A percentile compares a stretch with the other conserved stretches of the same genome.
These are phyloP conservation scores for Euura saliciscinereae DNA, from an alignment of 1,140 invertebrate species.

Conservation along the genomic window DNA sequence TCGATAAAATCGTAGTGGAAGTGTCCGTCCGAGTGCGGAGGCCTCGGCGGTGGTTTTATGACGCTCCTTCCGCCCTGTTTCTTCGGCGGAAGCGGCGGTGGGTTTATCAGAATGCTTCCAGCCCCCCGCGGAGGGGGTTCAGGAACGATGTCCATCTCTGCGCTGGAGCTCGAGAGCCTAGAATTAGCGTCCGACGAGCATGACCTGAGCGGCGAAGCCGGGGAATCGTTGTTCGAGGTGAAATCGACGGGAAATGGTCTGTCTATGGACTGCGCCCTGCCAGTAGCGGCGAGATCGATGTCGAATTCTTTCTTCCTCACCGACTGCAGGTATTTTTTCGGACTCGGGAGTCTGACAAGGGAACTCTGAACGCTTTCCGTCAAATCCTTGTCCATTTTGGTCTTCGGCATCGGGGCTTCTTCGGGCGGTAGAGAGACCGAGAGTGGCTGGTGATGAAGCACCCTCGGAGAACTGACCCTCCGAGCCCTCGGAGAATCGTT, in stretches of 20 bases:
- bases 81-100: conserved; percentile 85
- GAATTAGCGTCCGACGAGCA: conserved; percentile 50
- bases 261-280: conserved; percentile 34
- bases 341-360: conserved; percentile 50
- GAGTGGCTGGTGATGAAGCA: conserved; percentile 64
- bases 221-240: conserved; percentile 42
- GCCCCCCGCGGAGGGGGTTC: conserved; percentile 73
- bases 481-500: conserved; percentile 36
- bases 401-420: conserved; percentile 44
- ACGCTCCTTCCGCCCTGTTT: conserved; percentile 62
- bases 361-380: conserved; percentile 27
- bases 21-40: conserved; percentile 65
- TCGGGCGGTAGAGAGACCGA: conserved; percentile 73
- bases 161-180: conserved; percentile 49
- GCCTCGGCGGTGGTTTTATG: conserved; percentile 68
- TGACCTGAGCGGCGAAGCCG: conserved; percentile 47
- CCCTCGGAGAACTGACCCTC: conserved; percentile 18
- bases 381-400: conserved; percentile 19
- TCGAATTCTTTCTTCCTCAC: conserved; percentile 42
- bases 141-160: conserved; percentile 64
- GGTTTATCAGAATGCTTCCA: conserved; percentile 66
- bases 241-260: conserved; percentile 55
- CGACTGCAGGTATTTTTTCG: conserved; percentile 50
- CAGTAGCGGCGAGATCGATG: conserved; percentile 34
- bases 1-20: conserved; percentile 69